Evolutionary conservation across 2,888 invertebrate species (phyloP).

Genomic region (Xanthorhoe spadicearia): DNA sequence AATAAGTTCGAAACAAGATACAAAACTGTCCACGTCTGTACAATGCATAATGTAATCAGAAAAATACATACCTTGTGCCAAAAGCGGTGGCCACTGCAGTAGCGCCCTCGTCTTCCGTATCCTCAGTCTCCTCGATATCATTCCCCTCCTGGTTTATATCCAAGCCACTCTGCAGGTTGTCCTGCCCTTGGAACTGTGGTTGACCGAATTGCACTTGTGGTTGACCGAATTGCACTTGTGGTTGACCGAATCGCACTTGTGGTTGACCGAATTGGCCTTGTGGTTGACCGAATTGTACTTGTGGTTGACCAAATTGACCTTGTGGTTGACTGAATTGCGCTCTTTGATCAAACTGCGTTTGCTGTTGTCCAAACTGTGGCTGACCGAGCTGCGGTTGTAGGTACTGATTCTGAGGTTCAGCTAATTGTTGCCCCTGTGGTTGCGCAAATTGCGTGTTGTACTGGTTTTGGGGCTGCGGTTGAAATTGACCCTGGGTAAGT

Average conservation of each 20-base stretch:
- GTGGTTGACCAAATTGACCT: constrained; percentile 24
- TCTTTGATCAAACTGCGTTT: constrained; percentile 12
- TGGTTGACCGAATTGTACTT: constrained; percentile 23
- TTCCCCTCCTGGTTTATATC: constrained; percentile 73
- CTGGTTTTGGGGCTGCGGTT: constrained; percentile 32
- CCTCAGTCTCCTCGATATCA: constrained; percentile 62
- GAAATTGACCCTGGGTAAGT: constrained; percentile 20
- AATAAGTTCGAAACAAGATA: no score
- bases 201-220: constrained; percentile 40
- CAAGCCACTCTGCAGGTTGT: constrained; percentile 69
- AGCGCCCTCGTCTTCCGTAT: constrained; percentile 56
- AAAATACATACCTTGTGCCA: constrained; percentile 68
- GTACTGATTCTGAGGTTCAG: constrained; percentile 27
- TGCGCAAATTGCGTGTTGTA: constrained; percentile 23
- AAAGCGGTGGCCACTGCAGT: constrained; percentile 78
- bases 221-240: constrained; percentile 35
- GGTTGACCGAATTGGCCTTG: constrained; percentile 27
- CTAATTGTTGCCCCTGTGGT: constrained; percentile 34
- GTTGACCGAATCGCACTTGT: constrained; percentile 41
- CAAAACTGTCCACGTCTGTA: no score
- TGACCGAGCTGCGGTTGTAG: constrained; percentile 30
- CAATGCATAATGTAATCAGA: neutral
- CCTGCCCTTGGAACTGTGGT: constrained; percentile 53
- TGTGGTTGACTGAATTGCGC: constrained; percentile 23
- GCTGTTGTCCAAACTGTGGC: constrained; percentile 8